Evolutionary conservation across 2,113 vertebrate genomes (phyloP), one percentile per base, ranked within the genome.

Genomic region (Phoxinus phoxinus): DNA sequence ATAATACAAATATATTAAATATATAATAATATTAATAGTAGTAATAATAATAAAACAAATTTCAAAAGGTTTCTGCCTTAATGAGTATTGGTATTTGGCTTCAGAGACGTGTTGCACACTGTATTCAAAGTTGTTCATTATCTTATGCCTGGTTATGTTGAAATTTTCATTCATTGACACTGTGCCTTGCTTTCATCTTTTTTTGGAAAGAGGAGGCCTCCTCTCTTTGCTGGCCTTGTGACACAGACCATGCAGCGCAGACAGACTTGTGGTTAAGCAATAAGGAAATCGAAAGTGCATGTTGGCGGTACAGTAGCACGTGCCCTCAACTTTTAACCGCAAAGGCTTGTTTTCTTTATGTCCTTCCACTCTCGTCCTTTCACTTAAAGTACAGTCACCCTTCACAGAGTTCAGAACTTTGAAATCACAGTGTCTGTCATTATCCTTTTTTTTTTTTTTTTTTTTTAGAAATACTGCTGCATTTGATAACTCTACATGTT

Each of bases 251-350:
- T 37, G 61, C 35, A 77, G 77, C 6, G 12, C 67, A 79, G 69
- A 79, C 63, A 44, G 61, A 71, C 63, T 81, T 85, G 87, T 65
- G 85, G 82, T 84, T 84, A 32, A 30, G 10, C 25, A 3, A 56
- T 71, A 65, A 84, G 82, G 87, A 88, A 88, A 88, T 72, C 21
- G 82, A 88, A 86, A 84, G 77, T 27, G 53, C 63, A 7, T 84
- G 76, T 86, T 82, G 63, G 75, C 27, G 13, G 27, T 73, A 83
- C 5, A 69, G 77, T 85, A n/a, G 12, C 58, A 76, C 51, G n/a
- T 19, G 19, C 6, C 6, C 25, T 88, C 75, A 88, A 86, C 87
- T 88, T 86, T 86, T 71, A 88, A 88, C 85, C 67, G 77, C 51
- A 53, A 44, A 30, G 56, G 32, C 41, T 51, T 51, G 67, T 25